Percentiles rank a stretch among this genome's conserved stretches.
These are phyloP conservation scores for Gracilinanus agilis DNA, from an alignment of 2,113 vertebrate species.

Conservation along the genomic window DNA sequence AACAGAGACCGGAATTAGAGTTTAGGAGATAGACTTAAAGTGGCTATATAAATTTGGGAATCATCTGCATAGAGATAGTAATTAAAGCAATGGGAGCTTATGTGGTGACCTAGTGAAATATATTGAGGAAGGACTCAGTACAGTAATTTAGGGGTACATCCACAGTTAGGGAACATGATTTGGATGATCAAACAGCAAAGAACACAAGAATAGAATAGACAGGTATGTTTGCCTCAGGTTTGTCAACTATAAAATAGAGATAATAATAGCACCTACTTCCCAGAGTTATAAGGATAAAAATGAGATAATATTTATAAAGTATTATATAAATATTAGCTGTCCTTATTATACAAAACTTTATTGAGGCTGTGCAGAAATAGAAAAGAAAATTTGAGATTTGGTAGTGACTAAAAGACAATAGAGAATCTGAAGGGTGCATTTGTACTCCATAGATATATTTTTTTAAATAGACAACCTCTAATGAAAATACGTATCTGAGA, in stretches of 20 bases:
- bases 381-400: not conserved
- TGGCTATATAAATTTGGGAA: not conserved
- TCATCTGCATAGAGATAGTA: not conserved
- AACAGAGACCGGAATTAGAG: not conserved
- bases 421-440: not conserved
- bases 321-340: not conserved
- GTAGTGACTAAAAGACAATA: not conserved
- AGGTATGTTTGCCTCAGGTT: not conserved
- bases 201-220: not conserved
- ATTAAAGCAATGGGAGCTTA: not conserved
- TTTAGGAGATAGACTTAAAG: not conserved
- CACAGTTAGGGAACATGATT: not conserved
- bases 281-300: not conserved
- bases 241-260: not conserved
- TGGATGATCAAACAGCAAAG: not conserved
- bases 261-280: not conserved
- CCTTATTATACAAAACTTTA: not conserved
- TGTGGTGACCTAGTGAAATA: not conserved
- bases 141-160: not conserved
- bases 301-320: not conserved
- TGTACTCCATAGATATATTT: not conserved
- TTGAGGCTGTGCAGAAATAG: not conserved
- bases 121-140: not conserved
- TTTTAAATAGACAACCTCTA: not conserved
- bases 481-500: not conserved